phyloP scores from a whole-genome alignment of 2,888 invertebrate genomes.

The Apodemia mormo region DNA sequence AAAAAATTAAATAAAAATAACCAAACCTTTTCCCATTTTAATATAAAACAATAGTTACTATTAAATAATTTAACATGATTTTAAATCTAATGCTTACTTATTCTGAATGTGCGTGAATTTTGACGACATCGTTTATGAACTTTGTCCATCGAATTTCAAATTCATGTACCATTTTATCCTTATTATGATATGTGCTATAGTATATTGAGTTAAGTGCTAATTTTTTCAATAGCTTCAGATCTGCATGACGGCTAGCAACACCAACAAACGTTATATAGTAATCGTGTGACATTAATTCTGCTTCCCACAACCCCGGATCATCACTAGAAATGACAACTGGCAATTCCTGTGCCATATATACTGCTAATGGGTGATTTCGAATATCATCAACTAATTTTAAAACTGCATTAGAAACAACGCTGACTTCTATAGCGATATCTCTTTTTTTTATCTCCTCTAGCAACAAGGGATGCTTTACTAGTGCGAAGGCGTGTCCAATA shows the following conservation, averaged over 20 bases:
- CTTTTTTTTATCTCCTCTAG: conserved; percentile 80
- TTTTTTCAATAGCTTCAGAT: conserved; percentile 87
- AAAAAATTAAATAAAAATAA: too few species aligned
- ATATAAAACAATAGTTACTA: too few species aligned
- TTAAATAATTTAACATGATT: too few species aligned
- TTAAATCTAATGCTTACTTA: not conserved
- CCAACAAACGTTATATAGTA: conserved; percentile 90
- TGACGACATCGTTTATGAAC: conserved; percentile 51
- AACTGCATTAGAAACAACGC: conserved; percentile 90
- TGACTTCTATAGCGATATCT: conserved; percentile 87
- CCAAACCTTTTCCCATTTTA: too few species aligned
- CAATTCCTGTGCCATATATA: conserved; percentile 83
- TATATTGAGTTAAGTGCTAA: conserved; percentile 87
- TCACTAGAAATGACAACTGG: conserved; percentile 90
- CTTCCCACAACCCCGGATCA: conserved; percentile 90
- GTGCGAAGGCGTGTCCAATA: conserved; percentile 89
- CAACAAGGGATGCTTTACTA: conserved; percentile 87
- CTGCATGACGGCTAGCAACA: conserved; percentile 86
- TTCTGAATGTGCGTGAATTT: not conserved
- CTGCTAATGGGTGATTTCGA: conserved; percentile 88
- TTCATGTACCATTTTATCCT: conserved; percentile 58
- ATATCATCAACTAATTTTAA: conserved; percentile 86
- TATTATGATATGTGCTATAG: conserved; percentile 82
- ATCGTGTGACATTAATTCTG: conserved; percentile 85
- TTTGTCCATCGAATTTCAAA: conserved; percentile 68